Conservation (phyloP, 2,888 invertebrate species). For the Calephelis perditalis region DNA sequence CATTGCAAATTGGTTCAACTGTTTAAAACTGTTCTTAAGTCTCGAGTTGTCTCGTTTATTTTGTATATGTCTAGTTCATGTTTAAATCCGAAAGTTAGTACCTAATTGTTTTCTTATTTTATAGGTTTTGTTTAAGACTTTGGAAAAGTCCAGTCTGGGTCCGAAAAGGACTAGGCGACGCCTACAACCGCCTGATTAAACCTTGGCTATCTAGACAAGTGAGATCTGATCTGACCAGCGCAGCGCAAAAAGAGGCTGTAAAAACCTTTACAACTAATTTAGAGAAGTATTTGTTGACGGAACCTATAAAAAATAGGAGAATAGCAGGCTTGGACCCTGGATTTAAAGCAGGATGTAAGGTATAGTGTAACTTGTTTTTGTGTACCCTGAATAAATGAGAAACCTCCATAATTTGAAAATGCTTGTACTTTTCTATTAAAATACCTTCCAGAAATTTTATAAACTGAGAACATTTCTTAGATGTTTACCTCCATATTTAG, state of each 20-base stretch:
- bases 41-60: neutral
- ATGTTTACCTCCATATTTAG: too few relatives aligned
- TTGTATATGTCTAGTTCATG: neutral
- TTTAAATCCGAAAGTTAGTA: too few relatives aligned
- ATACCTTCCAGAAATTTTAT: too few relatives aligned
- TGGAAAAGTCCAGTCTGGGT: constrained; percentile 63
- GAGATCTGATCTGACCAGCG: constrained; percentile 84
- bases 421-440: too few relatives aligned
- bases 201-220: constrained; percentile 84
- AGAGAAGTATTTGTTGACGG: constrained; percentile 87
- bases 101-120: constrained; percentile 20
- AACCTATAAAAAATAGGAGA: constrained; percentile 87
- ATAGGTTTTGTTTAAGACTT: constrained; percentile 57
- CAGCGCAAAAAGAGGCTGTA: constrained; percentile 89
- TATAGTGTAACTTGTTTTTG: constrained; percentile 37
- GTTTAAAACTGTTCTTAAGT: too few relatives aligned
- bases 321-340: constrained; percentile 95
- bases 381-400: too few relatives aligned
- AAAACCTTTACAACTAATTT: constrained; percentile 91
- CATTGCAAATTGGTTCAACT: too few relatives aligned
- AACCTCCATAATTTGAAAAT: too few relatives aligned
- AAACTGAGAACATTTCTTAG: too few relatives aligned
- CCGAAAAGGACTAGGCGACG: constrained; percentile 58
- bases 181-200: constrained; percentile 69
- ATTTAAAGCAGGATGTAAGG: constrained; percentile 92